These are phyloP conservation scores for Salpingus planirostris DNA, from an alignment of 2,888 invertebrate species.

Conservation along the genomic window DNA sequence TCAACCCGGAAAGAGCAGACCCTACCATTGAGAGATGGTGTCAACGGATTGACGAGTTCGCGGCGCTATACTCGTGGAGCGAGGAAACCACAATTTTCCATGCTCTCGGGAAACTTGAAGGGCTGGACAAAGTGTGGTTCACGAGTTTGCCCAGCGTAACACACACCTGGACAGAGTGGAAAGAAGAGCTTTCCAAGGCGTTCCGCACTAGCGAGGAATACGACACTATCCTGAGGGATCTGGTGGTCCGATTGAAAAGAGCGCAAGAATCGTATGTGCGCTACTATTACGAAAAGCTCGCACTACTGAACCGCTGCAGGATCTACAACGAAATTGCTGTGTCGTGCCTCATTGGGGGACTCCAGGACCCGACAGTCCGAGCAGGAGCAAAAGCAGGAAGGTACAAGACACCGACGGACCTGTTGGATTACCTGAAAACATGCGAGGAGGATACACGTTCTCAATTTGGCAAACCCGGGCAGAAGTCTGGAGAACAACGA, in stretches of 20 bases:
- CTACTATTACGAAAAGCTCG: slow-evolving; percentile 3
- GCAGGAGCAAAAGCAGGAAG: slow-evolving; percentile 11
- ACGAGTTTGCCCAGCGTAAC: too few relatives aligned
- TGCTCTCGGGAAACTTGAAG: too few relatives aligned
- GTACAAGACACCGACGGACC: not conserved
- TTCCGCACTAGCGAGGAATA: not conserved
- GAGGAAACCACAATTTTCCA: too few relatives aligned
- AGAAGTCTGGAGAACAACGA: too few relatives aligned
- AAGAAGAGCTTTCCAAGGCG: not conserved
- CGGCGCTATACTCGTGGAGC: too few relatives aligned
- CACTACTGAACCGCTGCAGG: slow-evolving; percentile 9
- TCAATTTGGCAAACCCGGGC: too few relatives aligned
- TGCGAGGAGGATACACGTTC: too few relatives aligned
- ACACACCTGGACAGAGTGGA: not conserved
- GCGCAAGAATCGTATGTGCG: not conserved
- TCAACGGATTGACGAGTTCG: too few relatives aligned
- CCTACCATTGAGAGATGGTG: too few relatives aligned
- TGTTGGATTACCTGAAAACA: too few relatives aligned
- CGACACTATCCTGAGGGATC: not conserved
- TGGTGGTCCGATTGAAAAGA: not conserved
- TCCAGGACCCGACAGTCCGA: slow-evolving; percentile 9
- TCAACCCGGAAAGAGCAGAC: too few relatives aligned
- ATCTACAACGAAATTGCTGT: slow-evolving; percentile 11
- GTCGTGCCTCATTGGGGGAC: slow-evolving; percentile 10
- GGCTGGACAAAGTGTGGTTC: too few relatives aligned